These are phyloP conservation scores for Clytia hemisphaerica DNA, from an alignment of 30 jellyfish, hydroid and myxozoan species.

Conservation along the genomic window DNA sequence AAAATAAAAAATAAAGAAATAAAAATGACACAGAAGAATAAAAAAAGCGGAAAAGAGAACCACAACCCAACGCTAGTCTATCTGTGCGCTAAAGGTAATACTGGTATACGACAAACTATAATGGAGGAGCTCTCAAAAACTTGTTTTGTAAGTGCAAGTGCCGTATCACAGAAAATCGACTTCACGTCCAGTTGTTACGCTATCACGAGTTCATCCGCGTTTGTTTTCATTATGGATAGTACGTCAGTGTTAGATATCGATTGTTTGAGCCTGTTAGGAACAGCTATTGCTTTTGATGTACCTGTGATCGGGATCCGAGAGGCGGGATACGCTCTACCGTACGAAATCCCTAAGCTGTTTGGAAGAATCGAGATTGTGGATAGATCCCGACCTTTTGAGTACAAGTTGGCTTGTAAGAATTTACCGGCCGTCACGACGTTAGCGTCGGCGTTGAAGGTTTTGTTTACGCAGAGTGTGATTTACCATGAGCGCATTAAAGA, in stretches of 20 bases:
- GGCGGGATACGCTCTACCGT: constrained; percentile 45
- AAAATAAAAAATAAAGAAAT: no score
- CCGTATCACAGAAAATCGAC: constrained; percentile 35
- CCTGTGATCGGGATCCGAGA: constrained; percentile 72
- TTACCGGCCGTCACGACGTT: constrained; percentile 24
- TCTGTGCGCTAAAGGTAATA: background rate
- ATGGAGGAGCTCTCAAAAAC: constrained; percentile 37
- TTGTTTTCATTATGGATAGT: constrained; percentile 51
- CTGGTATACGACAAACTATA: background rate
- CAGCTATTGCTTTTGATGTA: constrained; percentile 69
- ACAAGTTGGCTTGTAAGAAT: background rate
- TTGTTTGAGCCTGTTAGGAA: constrained; percentile 75
- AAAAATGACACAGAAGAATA: no score
- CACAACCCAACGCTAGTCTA: background rate
- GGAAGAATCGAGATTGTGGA: constrained; percentile 68
- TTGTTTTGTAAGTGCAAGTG: constrained; percentile 55
- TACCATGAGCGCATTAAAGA: constrained; percentile 1
- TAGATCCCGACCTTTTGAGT: constrained; percentile 2
- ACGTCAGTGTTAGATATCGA: constrained; percentile 33
- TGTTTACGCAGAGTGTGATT: background rate
- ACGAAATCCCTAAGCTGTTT: constrained; percentile 45
- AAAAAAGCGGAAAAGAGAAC: no score
- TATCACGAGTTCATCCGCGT: constrained; percentile 53
- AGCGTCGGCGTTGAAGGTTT: background rate
- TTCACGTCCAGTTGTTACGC: constrained; percentile 56